Evolutionary conservation across 1,140 invertebrate genomes (phyloP), one percentile per base, ranked within the genome.

Genomic region (Dryas iulia): DNA sequence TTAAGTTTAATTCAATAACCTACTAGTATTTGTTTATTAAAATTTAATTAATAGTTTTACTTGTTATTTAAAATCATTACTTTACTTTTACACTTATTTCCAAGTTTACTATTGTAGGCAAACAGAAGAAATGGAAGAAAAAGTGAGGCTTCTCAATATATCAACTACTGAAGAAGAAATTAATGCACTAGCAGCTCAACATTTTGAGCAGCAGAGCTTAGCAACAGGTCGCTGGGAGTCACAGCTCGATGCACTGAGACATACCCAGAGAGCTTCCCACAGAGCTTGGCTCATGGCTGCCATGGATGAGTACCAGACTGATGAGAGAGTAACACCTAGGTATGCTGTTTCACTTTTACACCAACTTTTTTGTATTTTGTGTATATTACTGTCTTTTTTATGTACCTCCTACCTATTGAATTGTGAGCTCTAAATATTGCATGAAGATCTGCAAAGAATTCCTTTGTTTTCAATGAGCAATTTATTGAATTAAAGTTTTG

Each of bases 191-290:
- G 95, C 96, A 1, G 93, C 93, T n/a, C 87, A 93, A 66, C 96
- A 97, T 79, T 95, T 97, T 87, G 96, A 97, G 81, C 95, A 96
- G 72, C 95, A 95, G 73, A 95, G 95, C 82, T 83, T 97, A 76
- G 89, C 95, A n/a, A 94, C 95, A 60, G 95, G 95, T 18, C 93
- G 95, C 56, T 97, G 96, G 96, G 95, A 95, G 63, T 96, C 95
- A 47, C 94, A 95, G 83, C 89, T 97, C 4, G 94, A 95, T 76
- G 94, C 94, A n/a, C 86, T 96, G 24, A 93, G 95, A 74, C 94
- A 96, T 69, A 94, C 94, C 53, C 96, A 97, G 90, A 94, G 95
- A 65, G 87, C 94, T 31, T 95, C 96, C 71, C 97, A 97, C 81
- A 89, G 94, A 63, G 94, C 96, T 58, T 97, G 96, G 96, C 93